phyloP scores from a whole-genome alignment of 2,888 invertebrate species.

The Chaetogeoica ovagalla region DNA sequence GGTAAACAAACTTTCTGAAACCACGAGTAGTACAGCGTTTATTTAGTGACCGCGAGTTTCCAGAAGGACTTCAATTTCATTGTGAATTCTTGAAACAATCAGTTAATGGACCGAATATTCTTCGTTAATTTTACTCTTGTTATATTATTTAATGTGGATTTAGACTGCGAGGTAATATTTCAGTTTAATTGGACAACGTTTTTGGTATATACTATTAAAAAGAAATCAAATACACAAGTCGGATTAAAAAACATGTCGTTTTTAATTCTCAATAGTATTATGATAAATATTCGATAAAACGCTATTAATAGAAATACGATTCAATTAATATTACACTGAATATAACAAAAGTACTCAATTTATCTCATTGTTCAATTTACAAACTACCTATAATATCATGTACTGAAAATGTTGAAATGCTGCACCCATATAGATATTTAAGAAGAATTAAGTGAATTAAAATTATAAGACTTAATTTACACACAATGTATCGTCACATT shows the following conservation, averaged over 20 bases:
- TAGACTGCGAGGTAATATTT: background rate
- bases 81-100: conserved; percentile 34
- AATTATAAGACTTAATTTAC: background rate
- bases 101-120: conserved; percentile 39
- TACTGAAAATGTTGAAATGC: background rate
- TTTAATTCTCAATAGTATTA: background rate
- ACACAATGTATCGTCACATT: background rate
- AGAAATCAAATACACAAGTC: too few species aligned
- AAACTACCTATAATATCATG: background rate
- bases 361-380: background rate
- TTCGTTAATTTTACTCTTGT: conserved; percentile 3
- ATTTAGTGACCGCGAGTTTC: conserved; percentile 30
- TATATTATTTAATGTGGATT: conserved; percentile 1
- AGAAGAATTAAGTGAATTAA: background rate
- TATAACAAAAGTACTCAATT: background rate
- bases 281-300: background rate
- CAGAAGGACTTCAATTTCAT: conserved; percentile 41
- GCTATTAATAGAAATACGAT: background rate
- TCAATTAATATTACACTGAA: background rate
- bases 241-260: background rate
- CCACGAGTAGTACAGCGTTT: conserved; percentile 25
- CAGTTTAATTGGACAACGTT: background rate
- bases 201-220: too few species aligned
- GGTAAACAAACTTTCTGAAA: conserved; percentile 36
- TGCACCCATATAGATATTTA: too few species aligned